Evolutionary conservation across 2,113 vertebrate genomes (phyloP).

Genomic region (Fregetta grallaria): DNA sequence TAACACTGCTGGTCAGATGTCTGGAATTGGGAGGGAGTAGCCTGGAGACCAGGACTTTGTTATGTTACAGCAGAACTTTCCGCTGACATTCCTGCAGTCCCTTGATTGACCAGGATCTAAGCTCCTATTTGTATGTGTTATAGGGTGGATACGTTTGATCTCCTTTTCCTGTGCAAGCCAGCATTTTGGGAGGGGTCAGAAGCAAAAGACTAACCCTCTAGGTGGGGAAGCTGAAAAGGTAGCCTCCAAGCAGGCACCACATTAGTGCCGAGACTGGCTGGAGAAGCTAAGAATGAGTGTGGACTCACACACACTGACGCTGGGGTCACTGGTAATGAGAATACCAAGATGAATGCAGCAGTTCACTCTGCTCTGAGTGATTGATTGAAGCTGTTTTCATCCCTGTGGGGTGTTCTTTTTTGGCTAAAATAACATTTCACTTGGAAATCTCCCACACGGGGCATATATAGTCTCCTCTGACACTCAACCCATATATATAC

Average conservation of each 20-base stretch:
- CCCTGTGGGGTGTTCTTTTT: slow-evolving; percentile 29
- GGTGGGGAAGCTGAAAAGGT: background rate
- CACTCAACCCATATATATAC: background rate
- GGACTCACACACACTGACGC: background rate
- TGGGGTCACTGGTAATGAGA: background rate
- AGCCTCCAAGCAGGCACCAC: background rate
- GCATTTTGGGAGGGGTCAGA: background rate
- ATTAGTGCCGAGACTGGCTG: background rate
- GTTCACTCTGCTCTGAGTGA: background rate
- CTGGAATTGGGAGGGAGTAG: background rate
- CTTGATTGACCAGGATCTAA: background rate
- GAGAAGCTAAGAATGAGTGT: background rate
- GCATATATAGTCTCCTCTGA: background rate
- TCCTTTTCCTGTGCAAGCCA: background rate
- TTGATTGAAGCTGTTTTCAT: slow-evolving; percentile 21
- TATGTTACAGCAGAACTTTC: background rate
- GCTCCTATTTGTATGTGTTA: background rate
- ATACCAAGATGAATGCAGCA: background rate
- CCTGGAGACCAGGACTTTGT: background rate
- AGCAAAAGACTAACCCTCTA: background rate
- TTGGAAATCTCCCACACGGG: background rate
- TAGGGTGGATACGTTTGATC: background rate
- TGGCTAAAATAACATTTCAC: slow-evolving; percentile 2
- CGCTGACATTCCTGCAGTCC: background rate
- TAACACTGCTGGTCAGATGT: background rate